Evolutionary conservation across 2,888 invertebrate genomes (phyloP).

Genomic region (Lucinisca nassula): DNA sequence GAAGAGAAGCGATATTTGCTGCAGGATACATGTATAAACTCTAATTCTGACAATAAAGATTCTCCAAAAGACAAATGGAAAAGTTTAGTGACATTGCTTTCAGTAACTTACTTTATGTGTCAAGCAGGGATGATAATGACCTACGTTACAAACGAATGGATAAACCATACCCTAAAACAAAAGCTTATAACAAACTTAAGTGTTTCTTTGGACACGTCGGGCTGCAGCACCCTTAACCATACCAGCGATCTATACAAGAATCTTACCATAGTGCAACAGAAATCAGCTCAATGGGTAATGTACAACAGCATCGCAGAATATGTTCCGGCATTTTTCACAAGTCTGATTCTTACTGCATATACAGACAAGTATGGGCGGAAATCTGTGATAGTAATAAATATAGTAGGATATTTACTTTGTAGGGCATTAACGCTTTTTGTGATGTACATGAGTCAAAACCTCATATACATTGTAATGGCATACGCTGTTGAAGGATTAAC

Average conservation of each 20-base stretch:
- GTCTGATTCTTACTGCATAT: slow-evolving; percentile 20
- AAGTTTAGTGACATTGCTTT: neutral
- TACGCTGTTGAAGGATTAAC: slow-evolving; percentile 17
- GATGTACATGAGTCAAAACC: neutral
- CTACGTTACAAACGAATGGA: slow-evolving; percentile 44
- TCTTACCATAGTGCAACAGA: slow-evolving; percentile 43
- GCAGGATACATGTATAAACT: neutral
- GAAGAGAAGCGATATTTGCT: neutral
- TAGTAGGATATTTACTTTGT: neutral
- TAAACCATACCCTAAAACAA: slow-evolving; percentile 18
- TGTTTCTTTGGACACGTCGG: neutral
- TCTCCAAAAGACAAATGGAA: neutral
- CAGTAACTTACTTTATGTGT: neutral
- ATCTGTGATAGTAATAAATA: neutral
- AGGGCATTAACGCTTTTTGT: neutral
- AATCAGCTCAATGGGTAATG: slow-evolving; percentile 44
- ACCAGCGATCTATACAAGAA: slow-evolving; percentile 25
- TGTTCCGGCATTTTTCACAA: slow-evolving; percentile 14
- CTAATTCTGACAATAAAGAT: neutral
- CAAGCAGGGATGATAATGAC: neutral
- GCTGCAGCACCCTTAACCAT: slow-evolving; percentile 10
- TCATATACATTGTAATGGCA: neutral
- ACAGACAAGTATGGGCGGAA: slow-evolving; percentile 22
- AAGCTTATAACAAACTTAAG: slow-evolving; percentile 12
- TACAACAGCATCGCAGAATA: slow-evolving; percentile 21